These are phyloP conservation scores for Epicampocera succincta DNA, from an alignment of 2,888 invertebrate species.

Conservation along the genomic window DNA sequence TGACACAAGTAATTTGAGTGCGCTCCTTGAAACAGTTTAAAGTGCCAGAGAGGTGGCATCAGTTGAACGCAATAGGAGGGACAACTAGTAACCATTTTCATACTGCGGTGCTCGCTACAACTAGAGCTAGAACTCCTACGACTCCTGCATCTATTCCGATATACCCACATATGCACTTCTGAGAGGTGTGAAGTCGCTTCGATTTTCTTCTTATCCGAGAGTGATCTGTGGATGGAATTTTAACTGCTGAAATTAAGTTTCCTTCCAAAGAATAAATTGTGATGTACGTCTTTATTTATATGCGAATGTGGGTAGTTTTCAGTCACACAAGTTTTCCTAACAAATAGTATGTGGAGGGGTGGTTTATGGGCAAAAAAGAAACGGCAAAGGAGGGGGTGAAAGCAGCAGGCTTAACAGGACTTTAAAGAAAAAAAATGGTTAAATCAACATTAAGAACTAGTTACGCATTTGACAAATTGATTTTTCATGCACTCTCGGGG, in stretches of 20 bases:
- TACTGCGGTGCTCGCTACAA: too few relatives aligned
- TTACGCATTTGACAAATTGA: conserved; percentile 72
- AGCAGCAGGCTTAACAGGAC: conserved; percentile 30
- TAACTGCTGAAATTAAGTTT: not conserved
- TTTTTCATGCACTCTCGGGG: conserved; percentile 72
- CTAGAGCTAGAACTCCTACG: too few relatives aligned
- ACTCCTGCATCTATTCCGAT: too few relatives aligned
- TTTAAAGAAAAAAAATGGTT: not conserved
- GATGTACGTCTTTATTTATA: conserved; percentile 33
- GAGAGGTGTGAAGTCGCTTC: too few relatives aligned
- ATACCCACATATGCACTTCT: too few relatives aligned
- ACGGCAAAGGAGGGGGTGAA: not conserved
- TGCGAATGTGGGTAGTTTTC: conserved; percentile 16
- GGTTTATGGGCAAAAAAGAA: conserved; percentile 19
- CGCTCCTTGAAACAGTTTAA: conserved; percentile 36
- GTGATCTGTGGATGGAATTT: too few relatives aligned
- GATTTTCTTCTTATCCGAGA: too few relatives aligned
- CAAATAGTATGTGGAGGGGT: conserved; percentile 14
- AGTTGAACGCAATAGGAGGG: not conserved
- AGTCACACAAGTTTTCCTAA: not conserved
- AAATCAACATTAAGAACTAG: conserved; percentile 61
- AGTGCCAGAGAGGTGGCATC: conserved; percentile 36
- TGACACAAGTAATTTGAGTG: conserved; percentile 67
- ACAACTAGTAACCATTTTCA: not conserved
- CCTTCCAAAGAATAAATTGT: not conserved